Base-by-base conservation (phyloP, 2,113 vertebrate species). In the Salminus brasiliensis region DNA sequence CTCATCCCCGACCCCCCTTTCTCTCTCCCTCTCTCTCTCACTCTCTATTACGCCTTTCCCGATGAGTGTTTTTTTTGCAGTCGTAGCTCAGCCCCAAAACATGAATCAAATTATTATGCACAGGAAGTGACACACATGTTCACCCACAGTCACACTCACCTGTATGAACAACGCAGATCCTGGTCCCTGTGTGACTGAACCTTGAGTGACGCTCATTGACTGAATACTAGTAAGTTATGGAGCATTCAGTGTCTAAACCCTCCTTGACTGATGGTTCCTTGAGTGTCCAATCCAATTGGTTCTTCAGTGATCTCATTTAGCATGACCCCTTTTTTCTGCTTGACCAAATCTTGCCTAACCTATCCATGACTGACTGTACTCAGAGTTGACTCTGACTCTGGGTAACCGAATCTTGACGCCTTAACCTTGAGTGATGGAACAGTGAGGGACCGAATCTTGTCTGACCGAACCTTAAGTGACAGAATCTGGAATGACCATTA, bases 91-190 rank as follows among this genome's bases (percentile, higher is more conserved):
- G 78, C 68, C 78, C 62, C 34, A 78, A 76, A 83, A 81, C n/a
- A 85, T 82, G 62, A 84, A 82, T 83, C 72, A 73, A 21, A 83
- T 72, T 68, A 83, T 76, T 75, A 81, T 74, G 72, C 53, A 59
- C 68, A 41, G 36, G 67, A 59, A 84, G 47, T 68, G 34, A 77
- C 78, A 76, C 67, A 72, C 55, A 23, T 72, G 43, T 16, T 55
- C 70, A 74, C n/a, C 34, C 45, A 21, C 32, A 18, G 1, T 23
- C 21, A 21, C 62, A 63, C 8, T 34, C 25, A 10, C 3, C 32
- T 11, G 6, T 21, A 36, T n/a, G n/a, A n/a, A 5, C 62, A 36
- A 5, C 62, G 18, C 55, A 29, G 55, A 27, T 25, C 12, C 27
- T n/a, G n/a, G n/a, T n/a, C n/a, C n/a, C n/a, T n/a, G n/a, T n/a